Evolutionary conservation across 2,113 vertebrate species (phyloP), one percentile per base, ranked within the genome.

Genomic region (Ranitomeya variabilis): DNA sequence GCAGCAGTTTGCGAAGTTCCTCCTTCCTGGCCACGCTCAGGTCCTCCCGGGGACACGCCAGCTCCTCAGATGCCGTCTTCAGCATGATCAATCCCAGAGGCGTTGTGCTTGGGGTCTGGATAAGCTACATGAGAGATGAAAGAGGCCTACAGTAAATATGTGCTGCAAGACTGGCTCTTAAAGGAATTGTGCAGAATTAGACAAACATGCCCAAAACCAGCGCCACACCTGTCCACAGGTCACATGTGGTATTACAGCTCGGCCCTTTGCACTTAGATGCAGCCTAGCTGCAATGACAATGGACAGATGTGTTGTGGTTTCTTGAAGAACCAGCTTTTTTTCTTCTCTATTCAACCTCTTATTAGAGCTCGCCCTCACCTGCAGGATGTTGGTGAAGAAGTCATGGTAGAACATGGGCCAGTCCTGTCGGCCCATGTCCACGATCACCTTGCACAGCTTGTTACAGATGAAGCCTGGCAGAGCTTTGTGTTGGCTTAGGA

Each of bases 341-440:
- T 45, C 3, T 45, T 45, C 5, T 45, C 37, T 45, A 45, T 45
- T 45, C 37, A 45, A 45, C 37, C 37, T 45, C 37, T 45, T 4
- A 31, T 4, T 7, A 21, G 14, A 11, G 37, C 12, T 51, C 13
- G 54, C 7, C 62, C 90, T 91, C 90, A 99, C 98, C 97, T 99
- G 98, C 91, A 99, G 95, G 76, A 97, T 99, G 93, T 97, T 99
- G 83, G 97, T 98, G 92, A 99, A 99, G 92, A 99, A 99, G 92
- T 99, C 97, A 45, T 99, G 97, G 94, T 99, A 99, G 95, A 99
- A 99, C 98, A 99, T 99, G 0, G 98, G 98, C 98, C 98, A 99
- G 91, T 99, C 98, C 67, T 99, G 98, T 90, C 98, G 96, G 89
- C 98, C 98, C 8, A 99, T 99, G 89, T 99, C 98, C 90, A 99